These are phyloP conservation scores for Platycheirus rosarum DNA, from an alignment of 2,888 invertebrate genomes.

Conservation along the genomic window DNA sequence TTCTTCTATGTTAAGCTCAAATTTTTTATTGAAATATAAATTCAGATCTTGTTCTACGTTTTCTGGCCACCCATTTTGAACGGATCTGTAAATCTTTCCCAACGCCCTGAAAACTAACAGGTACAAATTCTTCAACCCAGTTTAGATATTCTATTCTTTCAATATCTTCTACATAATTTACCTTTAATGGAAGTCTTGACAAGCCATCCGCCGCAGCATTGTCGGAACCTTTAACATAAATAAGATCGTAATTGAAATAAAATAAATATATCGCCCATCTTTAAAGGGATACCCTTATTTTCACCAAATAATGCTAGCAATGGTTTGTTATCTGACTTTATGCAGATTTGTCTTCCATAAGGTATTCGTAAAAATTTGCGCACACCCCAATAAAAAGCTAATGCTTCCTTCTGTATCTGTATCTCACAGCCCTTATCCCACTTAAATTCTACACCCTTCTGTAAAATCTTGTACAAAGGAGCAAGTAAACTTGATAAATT, in stretches of 20 bases:
- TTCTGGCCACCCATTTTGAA: slow-evolving; percentile 13
- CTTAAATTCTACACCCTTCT: background rate
- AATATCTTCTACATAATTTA: background rate
- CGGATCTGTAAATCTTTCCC: slow-evolving; percentile 12
- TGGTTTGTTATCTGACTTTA: slow-evolving; percentile 73
- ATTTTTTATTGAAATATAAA: background rate
- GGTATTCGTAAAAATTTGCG: slow-evolving; percentile 79
- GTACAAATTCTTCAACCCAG: no score
- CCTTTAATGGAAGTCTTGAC: slow-evolving; percentile 9
- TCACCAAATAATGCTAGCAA: slow-evolving; percentile 39
- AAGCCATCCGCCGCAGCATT: slow-evolving; percentile 19
- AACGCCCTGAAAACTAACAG: slow-evolving; percentile 12
- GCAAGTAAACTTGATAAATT: no score
- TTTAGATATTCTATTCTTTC: slow-evolving; percentile 4
- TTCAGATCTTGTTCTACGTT: no score
- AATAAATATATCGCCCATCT: no score
- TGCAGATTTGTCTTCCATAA: slow-evolving; percentile 77
- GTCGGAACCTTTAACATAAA: slow-evolving; percentile 6
- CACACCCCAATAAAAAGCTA: slow-evolving; percentile 79
- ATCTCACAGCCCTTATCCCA: slow-evolving; percentile 11
- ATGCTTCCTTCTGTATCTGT: slow-evolving; percentile 76
- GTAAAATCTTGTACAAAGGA: background rate
- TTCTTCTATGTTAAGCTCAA: slow-evolving; percentile 13
- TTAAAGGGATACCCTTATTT: slow-evolving; percentile 12
- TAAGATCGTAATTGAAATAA: no score